phyloP scores from a whole-genome alignment of 2,113 vertebrate genomes.

The Hypomesus transpacificus region DNA sequence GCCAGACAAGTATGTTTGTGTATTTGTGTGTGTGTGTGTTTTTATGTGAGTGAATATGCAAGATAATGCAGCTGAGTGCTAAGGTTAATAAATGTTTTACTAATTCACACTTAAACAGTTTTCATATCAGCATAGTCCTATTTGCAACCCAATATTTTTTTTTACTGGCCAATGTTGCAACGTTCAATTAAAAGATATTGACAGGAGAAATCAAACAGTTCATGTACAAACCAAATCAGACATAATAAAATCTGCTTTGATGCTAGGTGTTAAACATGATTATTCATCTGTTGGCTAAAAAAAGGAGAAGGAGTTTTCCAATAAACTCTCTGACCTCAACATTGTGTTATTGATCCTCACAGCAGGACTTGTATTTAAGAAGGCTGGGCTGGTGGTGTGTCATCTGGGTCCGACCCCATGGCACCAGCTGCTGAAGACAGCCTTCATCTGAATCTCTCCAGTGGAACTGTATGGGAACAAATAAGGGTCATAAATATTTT shows the following conservation, averaged over 20 bases:
- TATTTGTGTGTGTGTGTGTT: constrained; percentile 1
- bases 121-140: too few relatives aligned
- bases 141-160: too few relatives aligned
- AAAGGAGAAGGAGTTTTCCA: background rate
- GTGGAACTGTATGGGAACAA: too few relatives aligned
- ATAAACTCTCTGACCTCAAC: background rate
- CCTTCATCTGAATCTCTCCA: too few relatives aligned
- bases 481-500: too few relatives aligned
- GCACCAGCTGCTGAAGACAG: too few relatives aligned
- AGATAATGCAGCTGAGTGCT: background rate
- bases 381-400: background rate
- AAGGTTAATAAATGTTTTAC: too few relatives aligned
- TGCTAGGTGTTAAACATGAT: background rate
- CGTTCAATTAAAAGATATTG: background rate
- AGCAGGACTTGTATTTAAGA: background rate
- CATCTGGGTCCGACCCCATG: too few relatives aligned
- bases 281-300: background rate
- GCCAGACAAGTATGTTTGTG: background rate
- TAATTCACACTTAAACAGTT: too few relatives aligned
- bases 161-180: background rate
- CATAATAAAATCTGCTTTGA: background rate
- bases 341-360: constrained; percentile 8
- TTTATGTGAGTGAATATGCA: background rate
- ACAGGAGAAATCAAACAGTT: background rate
- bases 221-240: background rate